Conservation (phyloP, 2,797 vertebrate species). For the Acrossocheilus fasciatus region DNA sequence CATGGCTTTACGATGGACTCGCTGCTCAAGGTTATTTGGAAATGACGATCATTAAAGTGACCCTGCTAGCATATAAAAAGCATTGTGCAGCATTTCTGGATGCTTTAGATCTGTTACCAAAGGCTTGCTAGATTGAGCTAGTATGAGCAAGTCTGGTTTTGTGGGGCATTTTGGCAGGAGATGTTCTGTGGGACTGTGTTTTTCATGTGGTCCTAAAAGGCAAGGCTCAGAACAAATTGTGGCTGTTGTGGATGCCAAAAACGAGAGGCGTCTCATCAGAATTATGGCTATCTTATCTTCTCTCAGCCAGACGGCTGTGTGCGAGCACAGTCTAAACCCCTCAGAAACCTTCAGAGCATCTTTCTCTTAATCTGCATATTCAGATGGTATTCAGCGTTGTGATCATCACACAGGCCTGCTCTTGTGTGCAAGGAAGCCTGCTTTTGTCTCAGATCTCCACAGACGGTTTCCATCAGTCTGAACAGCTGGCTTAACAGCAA, state of each 20-base stretch:
- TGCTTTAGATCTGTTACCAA: constrained; percentile 24
- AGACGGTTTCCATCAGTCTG: constrained; percentile 29
- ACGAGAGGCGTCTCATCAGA: constrained; percentile 55
- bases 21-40: constrained; percentile 29
- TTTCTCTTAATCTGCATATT: constrained; percentile 50
- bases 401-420: constrained; percentile 39
- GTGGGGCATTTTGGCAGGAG: constrained; percentile 36
- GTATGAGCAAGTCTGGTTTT: constrained; percentile 19
- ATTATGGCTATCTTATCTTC: constrained; percentile 55
- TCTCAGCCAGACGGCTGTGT: constrained; percentile 52
- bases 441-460: constrained; percentile 33
- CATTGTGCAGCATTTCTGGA: neutral
- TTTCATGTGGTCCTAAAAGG: constrained; percentile 54
- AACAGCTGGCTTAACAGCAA: constrained; percentile 30
- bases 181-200: constrained; percentile 33
- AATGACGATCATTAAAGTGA: constrained; percentile 35
- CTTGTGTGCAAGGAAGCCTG: constrained; percentile 48
- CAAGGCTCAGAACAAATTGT: constrained; percentile 36
- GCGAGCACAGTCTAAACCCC: constrained; percentile 38
- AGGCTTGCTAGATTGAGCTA: neutral
- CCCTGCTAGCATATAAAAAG: constrained; percentile 29
- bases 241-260: constrained; percentile 24
- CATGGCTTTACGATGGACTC: constrained; percentile 26
- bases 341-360: constrained; percentile 49
- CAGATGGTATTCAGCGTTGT: constrained; percentile 44